A percentile compares a stretch with the other conserved stretches of the same genome.
Conservation (phyloP, 2,113 vertebrate genomes). For the Sinosuthora webbiana region DNA sequence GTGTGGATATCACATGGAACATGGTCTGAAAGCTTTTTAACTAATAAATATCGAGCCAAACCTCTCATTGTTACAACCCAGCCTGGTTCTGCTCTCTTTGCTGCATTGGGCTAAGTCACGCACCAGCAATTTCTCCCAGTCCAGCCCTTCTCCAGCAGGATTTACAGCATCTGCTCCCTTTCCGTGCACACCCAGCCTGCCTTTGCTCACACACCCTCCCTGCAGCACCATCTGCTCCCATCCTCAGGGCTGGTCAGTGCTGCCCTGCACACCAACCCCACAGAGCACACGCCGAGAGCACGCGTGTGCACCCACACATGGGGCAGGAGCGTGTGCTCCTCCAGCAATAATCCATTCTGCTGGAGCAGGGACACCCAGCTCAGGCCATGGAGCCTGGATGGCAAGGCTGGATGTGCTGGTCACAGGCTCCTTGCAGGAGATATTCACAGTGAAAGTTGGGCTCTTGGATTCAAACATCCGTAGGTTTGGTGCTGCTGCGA, state of each 20-base stretch:
- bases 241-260: background rate
- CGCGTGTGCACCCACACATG: fast-evolving
- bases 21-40: background rate
- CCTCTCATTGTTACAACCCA: background rate
- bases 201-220: background rate
- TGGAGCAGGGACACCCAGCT: background rate
- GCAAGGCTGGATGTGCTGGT: background rate
- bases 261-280: background rate
- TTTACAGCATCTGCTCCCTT: background rate
- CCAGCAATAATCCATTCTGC: background rate
- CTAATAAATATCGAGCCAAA: background rate
- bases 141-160: background rate
- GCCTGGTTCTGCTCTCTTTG: background rate
- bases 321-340: fast-evolving
- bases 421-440: background rate
- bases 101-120: background rate
- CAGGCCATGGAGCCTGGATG: background rate
- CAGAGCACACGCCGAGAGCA: background rate
- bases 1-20: background rate
- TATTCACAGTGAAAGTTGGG: background rate
- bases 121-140: background rate
- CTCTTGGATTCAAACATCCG: fast-evolving
- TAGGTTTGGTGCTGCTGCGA: background rate
- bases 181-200: fast-evolving
- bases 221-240: background rate